Percentiles rank a stretch among this genome's conserved stretches.
Evolutionary conservation across 2,113 vertebrate species (phyloP).

Genomic region (Neolamprologus variostigma): DNA sequence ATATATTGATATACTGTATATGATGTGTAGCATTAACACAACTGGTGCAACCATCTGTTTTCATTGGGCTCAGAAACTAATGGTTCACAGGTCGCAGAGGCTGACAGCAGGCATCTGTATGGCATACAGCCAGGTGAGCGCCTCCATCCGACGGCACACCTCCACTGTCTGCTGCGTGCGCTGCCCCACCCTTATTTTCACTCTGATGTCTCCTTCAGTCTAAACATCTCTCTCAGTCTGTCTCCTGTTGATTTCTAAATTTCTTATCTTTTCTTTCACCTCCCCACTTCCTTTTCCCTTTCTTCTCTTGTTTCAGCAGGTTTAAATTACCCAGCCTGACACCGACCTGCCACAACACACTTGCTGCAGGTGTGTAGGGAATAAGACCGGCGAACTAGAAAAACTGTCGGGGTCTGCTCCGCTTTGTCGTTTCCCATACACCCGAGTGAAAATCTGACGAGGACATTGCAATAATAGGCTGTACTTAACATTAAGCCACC

Average conservation of each 20-base stretch:
- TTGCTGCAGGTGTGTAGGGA: constrained; percentile 1
- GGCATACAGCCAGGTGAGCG: constrained; percentile 64
- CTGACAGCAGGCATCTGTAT: constrained; percentile 27
- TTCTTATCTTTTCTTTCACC: not conserved
- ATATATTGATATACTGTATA: not conserved
- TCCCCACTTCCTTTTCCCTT: not conserved
- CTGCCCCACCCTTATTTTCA: constrained; percentile 62
- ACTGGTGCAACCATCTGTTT: not conserved
- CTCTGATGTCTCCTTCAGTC: not conserved
- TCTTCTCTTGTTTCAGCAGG: not conserved
- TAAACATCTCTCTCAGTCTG: not conserved
- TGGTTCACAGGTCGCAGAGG: not conserved
- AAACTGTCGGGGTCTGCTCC: constrained; percentile 9
- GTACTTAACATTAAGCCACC: constrained; percentile 45
- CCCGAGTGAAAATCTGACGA: constrained; percentile 7
- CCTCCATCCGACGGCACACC: constrained; percentile 37
- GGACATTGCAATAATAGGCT: constrained; percentile 25
- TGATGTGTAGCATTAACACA: constrained; percentile 5
- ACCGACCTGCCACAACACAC: not conserved
- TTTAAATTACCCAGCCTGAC: not conserved
- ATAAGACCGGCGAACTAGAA: constrained; percentile 14
- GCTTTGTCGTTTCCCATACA: not conserved
- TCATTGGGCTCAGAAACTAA: not conserved
- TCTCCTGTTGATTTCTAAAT: constrained; percentile 45
- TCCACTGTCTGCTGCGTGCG: constrained; percentile 25